These are phyloP conservation scores for Chaetogeoica ovagalla DNA, from an alignment of 2,888 invertebrate species.

Conservation along the genomic window DNA sequence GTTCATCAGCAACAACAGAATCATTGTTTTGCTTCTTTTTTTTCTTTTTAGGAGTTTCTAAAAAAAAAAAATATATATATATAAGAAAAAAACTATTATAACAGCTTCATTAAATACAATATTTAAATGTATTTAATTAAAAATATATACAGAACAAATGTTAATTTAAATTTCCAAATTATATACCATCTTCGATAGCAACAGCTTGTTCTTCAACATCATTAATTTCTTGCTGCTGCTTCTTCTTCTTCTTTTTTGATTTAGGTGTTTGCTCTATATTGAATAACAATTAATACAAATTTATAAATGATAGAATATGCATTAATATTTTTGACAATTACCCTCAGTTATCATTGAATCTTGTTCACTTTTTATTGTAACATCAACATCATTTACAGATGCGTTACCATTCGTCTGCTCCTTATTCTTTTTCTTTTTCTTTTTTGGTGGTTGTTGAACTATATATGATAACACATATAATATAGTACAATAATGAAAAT, in stretches of 20 bases:
- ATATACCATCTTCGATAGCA: slow-evolving; percentile 8
- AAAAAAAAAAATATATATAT: neutral
- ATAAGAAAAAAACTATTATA: neutral
- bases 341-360: slow-evolving; percentile 35
- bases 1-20: slow-evolving; percentile 8
- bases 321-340: neutral
- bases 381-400: slow-evolving; percentile 11
- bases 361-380: slow-evolving; percentile 40
- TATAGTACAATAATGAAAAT: neutral
- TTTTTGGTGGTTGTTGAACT: slow-evolving; percentile 57
- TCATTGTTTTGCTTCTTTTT: slow-evolving; percentile 49
- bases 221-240: slow-evolving; percentile 54
- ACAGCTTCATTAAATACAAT: neutral
- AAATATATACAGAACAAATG: neutral
- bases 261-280: slow-evolving; percentile 36
- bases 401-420: slow-evolving; percentile 58
- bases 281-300: neutral
- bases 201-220: neutral
- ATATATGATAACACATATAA: slow-evolving; percentile 54
- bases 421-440: slow-evolving; percentile 61
- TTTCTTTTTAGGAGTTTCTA: slow-evolving; percentile 46
- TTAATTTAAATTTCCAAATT: neutral
- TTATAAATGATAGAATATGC: too few relatives aligned
- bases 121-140: neutral
- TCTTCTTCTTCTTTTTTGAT: slow-evolving; percentile 54